Base-by-base conservation (phyloP, 2,797 vertebrate genomes). In the Valencia hispanica region DNA sequence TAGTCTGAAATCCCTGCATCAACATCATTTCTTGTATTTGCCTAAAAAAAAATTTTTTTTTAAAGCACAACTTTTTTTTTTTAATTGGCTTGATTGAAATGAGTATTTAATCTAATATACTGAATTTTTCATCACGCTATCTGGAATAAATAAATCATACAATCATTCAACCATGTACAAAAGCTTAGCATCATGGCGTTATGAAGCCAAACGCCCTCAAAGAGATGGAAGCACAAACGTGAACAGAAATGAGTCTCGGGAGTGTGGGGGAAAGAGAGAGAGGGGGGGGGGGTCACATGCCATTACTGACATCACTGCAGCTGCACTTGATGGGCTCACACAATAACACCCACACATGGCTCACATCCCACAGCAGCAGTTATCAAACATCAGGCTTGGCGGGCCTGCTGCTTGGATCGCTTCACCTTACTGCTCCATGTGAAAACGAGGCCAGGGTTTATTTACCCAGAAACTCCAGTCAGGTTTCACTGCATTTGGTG, bases 291-390 rank as follows among this genome's bases (percentile, higher is more conserved):
- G 83, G 85, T 79, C 48, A 53, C 83, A 79, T 79, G 81, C 78
- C 72, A 22, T 72, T 68, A 83, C 69, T 87, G 87, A 92, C 90
- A 91, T 92, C 91, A 87, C 82, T 22, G 68, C 93, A 94, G 91
- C 91, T 93, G 93, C 88, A 88, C 86, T 77, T 84, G 91, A 87
- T 86, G 91, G 89, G 88, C 85, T 91, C 86, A 68, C 79, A 86
- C 84, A 85, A 87, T n/a, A 89, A 92, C 90, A 68, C 92, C 89
- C 88, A 90, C 90, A 87, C 85, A 86, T 74, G 84, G 81, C 87
- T 89, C 86, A 85, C 88, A 91, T 91, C 89, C 82, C 81, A 89
- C 81, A 78, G 88, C 83, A 71, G 87, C 81, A 82, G 79, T 83
- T 84, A 83, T 90, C 91, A 90, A 89, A 87, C 90, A 86, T 86